These are phyloP conservation scores for Poecilia picta DNA, from an alignment of 2,797 vertebrate species.

Conservation along the genomic window DNA sequence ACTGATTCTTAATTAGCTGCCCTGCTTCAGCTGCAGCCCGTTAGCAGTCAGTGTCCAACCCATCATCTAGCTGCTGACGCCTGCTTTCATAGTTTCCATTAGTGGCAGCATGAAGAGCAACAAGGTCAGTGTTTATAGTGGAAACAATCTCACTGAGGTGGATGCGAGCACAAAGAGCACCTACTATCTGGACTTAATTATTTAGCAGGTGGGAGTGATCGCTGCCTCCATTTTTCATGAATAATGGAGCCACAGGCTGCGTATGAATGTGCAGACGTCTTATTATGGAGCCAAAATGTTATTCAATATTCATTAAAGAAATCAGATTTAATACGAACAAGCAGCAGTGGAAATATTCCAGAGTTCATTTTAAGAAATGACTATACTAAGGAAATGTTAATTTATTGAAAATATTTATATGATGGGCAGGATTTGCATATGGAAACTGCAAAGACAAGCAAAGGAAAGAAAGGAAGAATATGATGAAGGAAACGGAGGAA, in stretches of 20 bases:
- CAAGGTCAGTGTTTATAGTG: not conserved
- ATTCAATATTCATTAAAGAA: not conserved
- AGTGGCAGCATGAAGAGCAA: not conserved
- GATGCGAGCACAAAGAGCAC: slow-evolving; percentile 1
- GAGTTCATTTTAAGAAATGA: not conserved
- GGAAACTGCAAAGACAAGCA: not conserved
- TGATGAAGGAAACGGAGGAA: not conserved
- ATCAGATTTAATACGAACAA: not conserved
- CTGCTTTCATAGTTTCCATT: not conserved
- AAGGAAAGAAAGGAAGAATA: not conserved
- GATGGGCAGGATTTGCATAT: not conserved
- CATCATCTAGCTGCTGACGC: not conserved
- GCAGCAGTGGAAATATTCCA: not conserved
- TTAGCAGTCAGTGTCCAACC: not conserved
- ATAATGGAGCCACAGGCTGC: slow-evolving; percentile 52
- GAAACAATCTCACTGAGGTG: not conserved
- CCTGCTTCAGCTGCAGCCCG: not conserved
- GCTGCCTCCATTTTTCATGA: slow-evolving; percentile 45
- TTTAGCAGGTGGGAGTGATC: slow-evolving; percentile 56
- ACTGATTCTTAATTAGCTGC: slow-evolving; percentile 15
- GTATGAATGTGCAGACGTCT: not conserved
- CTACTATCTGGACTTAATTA: slow-evolving; percentile 57
- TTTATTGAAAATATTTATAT: not conserved
- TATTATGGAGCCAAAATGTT: not conserved
- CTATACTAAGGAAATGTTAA: not conserved